A percentile compares a stretch with the other conserved stretches of the same genome.
phyloP scores from a whole-genome alignment of 2,113 vertebrate genomes.

The Vicugna pacos region DNA sequence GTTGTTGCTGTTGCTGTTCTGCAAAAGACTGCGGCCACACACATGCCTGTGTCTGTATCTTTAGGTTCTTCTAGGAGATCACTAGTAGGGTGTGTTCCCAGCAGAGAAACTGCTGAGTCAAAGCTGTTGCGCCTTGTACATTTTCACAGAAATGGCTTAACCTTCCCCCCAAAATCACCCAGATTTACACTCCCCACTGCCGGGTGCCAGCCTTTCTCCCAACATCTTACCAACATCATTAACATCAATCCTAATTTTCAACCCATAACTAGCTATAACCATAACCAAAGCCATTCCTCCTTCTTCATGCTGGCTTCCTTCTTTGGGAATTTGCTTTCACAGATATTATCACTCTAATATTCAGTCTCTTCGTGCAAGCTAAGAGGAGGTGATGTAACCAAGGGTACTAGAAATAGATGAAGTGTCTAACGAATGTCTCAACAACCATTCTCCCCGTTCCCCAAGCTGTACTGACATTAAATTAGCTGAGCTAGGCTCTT shows the following conservation, averaged over 20 bases:
- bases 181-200: neutral
- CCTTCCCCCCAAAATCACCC: neutral
- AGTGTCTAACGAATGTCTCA: neutral
- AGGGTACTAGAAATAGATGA: neutral
- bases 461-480: neutral
- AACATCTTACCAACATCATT: neutral
- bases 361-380: neutral
- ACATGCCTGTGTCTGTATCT: accelerated
- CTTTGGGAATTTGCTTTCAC: neutral
- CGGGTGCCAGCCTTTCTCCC: neutral
- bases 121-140: neutral
- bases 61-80: neutral
- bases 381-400: neutral
- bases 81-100: neutral
- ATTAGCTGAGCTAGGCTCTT: neutral
- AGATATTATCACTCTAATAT: neutral
- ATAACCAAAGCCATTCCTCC: neutral
- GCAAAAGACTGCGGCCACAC: neutral
- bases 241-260: too few relatives aligned
- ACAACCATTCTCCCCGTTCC: neutral
- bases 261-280: neutral
- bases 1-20: neutral
- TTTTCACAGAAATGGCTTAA: neutral
- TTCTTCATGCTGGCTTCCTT: neutral
- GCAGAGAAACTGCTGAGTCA: neutral